Conservation (phyloP, 2,113 vertebrate genomes). For the Pithys albifrons region DNA sequence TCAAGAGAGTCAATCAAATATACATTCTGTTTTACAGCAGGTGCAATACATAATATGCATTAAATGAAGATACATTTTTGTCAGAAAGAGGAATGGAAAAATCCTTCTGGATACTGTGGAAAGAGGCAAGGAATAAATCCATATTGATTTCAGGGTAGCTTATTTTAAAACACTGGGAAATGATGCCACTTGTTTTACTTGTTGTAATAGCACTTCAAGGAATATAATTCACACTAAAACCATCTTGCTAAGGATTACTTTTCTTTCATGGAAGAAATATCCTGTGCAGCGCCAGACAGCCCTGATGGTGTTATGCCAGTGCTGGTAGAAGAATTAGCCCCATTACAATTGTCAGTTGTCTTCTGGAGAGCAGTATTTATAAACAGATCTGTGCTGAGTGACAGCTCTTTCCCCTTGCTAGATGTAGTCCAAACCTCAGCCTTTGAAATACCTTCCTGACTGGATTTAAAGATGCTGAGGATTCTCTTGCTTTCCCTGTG, state of each 20-base stretch:
- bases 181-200: conserved; percentile 46
- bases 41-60: background rate
- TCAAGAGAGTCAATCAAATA: background rate
- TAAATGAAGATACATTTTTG: conserved; percentile 14
- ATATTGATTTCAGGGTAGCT: conserved; percentile 32
- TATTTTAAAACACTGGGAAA: conserved; percentile 53
- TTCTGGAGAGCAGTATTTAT: conserved; percentile 2
- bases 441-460: background rate
- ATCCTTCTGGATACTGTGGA: conserved; percentile 1
- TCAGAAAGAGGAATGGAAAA: background rate
- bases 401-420: background rate
- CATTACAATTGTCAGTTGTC: conserved; percentile 11
- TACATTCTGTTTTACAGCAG: background rate
- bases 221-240: conserved; percentile 37
- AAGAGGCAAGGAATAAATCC: conserved; percentile 52
- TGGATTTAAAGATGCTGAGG: background rate
- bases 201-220: conserved; percentile 48
- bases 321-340: conserved; percentile 29
- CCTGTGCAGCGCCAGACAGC: conserved; percentile 25
- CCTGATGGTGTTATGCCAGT: conserved; percentile 7
- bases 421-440: background rate
- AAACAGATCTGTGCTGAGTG: background rate
- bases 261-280: conserved; percentile 21
- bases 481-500: accelerated
- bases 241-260: conserved; percentile 22